Percentiles rank a stretch among this genome's conserved stretches.
Conservation (phyloP, 2,888 invertebrate species). For the Marronus borbonicus region DNA sequence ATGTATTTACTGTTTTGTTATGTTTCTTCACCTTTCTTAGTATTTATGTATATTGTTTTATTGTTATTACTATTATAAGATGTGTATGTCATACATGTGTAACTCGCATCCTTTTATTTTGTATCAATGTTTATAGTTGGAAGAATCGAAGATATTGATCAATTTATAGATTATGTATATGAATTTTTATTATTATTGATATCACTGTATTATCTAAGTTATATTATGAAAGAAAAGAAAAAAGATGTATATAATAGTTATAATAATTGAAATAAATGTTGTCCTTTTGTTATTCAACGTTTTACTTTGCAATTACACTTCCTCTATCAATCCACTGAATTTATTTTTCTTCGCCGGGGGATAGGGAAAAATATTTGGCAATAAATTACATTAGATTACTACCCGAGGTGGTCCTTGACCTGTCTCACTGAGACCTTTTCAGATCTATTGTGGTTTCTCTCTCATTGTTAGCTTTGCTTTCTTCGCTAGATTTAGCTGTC, state of each 20-base stretch:
- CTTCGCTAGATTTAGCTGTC: no score
- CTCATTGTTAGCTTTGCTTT: no score
- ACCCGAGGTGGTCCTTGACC: no score
- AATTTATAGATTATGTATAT: slow-evolving; percentile 23
- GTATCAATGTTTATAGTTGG: not conserved
- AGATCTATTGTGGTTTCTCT: no score
- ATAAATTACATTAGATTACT: no score
- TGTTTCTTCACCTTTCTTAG: not conserved
- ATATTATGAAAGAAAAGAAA: slow-evolving; percentile 53
- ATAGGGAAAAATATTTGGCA: no score
- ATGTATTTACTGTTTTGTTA: not conserved
- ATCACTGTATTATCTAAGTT: slow-evolving; percentile 16
- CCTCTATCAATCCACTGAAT: not conserved
- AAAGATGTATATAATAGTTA: slow-evolving; percentile 64
- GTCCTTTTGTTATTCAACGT: slow-evolving; percentile 59
- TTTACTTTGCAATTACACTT: not conserved
- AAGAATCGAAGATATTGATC: not conserved
- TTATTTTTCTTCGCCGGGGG: not conserved
- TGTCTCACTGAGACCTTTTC: no score
- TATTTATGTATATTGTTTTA: not conserved
- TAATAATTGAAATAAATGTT: slow-evolving; percentile 64
- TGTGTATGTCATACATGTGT: slow-evolving; percentile 1
- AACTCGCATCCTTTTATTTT: slow-evolving; percentile 47
- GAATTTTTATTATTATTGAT: slow-evolving; percentile 8
- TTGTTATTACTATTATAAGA: slow-evolving; percentile 22